Evolutionary conservation across 2,888 invertebrate genomes (phyloP).

Genomic region (Cinara cedri): DNA sequence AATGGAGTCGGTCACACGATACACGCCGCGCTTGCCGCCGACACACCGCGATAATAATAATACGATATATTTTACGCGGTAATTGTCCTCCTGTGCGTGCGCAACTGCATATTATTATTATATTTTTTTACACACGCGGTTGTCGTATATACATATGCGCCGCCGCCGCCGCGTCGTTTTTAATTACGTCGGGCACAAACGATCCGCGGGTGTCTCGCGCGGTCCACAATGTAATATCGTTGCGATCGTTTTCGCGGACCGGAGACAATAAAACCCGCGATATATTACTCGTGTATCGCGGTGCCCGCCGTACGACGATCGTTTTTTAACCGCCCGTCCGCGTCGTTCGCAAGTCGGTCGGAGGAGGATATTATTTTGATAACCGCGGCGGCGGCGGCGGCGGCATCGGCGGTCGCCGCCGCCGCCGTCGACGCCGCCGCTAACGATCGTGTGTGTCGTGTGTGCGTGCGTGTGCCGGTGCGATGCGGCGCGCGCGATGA

Average conservation of each 20-base stretch:
- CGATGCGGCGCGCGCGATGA: not conserved
- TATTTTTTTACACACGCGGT: no score
- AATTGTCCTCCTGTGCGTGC: conserved; percentile 19
- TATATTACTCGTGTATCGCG: no score
- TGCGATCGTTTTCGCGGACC: no score
- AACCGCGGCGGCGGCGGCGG: no score
- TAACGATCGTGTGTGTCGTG: conserved; percentile 8
- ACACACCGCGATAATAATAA: conserved; percentile 26
- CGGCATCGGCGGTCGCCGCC: no score
- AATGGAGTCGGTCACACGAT: conserved; percentile 34
- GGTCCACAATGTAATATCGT: no score
- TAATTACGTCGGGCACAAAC: not conserved
- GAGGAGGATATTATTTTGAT: conserved; percentile 31
- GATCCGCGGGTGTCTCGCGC: not conserved
- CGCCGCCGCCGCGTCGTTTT: no score
- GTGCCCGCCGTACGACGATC: not conserved
- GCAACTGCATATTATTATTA: not conserved
- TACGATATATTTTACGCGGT: conserved; percentile 48
- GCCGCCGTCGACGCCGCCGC: no score
- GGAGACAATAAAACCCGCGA: no score
- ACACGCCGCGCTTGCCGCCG: not conserved
- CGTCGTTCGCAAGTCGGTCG: no score
- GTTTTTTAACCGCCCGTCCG: conserved; percentile 8
- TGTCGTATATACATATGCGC: no score
- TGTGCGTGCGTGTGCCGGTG: not conserved